These are phyloP conservation scores for Galaxea fascicularis DNA, from an alignment of 92 coral and sea anemone species.

Conservation along the genomic window DNA sequence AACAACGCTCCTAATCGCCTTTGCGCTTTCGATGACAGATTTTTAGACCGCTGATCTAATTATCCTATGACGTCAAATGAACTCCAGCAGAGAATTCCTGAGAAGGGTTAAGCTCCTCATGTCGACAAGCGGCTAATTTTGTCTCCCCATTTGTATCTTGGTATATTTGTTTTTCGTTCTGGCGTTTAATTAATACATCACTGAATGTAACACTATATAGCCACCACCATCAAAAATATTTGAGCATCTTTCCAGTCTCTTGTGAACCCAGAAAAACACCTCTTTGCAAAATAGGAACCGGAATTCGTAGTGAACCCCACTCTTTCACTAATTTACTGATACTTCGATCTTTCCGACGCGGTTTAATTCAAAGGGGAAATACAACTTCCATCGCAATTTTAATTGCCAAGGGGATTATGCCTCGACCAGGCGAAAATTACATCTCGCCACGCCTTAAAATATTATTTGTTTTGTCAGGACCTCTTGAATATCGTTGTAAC, in stretches of 20 bases:
- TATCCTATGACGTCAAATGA: no score
- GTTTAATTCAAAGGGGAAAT: background rate
- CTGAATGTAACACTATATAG: background rate
- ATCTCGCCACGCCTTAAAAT: background rate
- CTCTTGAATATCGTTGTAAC: background rate
- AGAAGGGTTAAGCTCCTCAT: no score
- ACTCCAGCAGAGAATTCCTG: no score
- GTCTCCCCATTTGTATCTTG: background rate
- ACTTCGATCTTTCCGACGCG: no score
- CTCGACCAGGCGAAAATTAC: slow-evolving; percentile 21
- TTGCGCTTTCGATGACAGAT: no score
- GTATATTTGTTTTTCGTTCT: background rate
- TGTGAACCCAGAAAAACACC: background rate
- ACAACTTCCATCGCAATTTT: background rate
- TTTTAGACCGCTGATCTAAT: no score
- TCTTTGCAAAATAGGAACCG: no score
- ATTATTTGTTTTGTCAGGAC: background rate
- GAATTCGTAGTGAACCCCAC: background rate
- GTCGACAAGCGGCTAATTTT: background rate
- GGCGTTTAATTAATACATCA: background rate
- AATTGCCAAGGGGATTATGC: background rate
- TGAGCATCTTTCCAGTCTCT: background rate
- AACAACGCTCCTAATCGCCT: no score
- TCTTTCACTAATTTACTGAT: background rate
- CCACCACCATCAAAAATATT: background rate